These are phyloP conservation scores for Drosophila parthenogenetica DNA, from an alignment of 2,888 invertebrate genomes.

Conservation along the genomic window DNA sequence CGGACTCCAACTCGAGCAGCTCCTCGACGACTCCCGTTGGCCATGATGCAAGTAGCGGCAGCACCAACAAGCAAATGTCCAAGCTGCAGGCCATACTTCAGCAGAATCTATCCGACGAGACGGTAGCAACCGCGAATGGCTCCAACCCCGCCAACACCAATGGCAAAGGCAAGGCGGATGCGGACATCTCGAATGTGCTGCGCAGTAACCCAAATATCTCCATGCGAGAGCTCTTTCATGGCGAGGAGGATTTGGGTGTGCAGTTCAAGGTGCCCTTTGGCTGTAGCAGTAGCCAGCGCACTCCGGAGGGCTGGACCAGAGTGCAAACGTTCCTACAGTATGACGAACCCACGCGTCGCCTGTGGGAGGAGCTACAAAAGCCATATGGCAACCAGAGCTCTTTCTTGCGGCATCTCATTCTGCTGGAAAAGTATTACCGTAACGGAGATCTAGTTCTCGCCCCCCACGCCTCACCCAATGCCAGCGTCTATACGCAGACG, in stretches of 20 bases:
- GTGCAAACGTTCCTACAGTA: conserved; percentile 92
- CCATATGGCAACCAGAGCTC: conserved; percentile 95
- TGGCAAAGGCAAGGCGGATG: conserved; percentile 35
- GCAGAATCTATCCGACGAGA: conserved; percentile 57
- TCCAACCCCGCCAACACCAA: conserved; percentile 5
- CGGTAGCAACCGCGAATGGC: conserved; percentile 5
- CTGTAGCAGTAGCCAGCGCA: conserved; percentile 85
- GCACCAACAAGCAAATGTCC: conserved; percentile 76
- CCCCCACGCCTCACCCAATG: conserved; percentile 90
- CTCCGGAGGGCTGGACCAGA: conserved; percentile 94
- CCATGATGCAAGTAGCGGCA: conserved; percentile 13
- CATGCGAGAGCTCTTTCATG: conserved; percentile 92
- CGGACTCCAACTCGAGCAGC: conserved; percentile 71
- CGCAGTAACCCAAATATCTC: conserved; percentile 91
- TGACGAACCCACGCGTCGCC: conserved; percentile 91
- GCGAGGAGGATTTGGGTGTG: conserved; percentile 92
- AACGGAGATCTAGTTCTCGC: conserved; percentile 91
- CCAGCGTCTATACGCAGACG: conserved; percentile 91
- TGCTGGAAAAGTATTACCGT: conserved; percentile 93
- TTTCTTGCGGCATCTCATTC: conserved; percentile 91
- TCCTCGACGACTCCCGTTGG: conserved; percentile 68
- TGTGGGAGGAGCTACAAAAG: conserved; percentile 93
- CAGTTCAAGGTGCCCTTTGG: conserved; percentile 91
- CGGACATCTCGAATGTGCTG: conserved; percentile 84
- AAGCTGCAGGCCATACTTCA: conserved; percentile 84